A percentile compares a stretch with the other conserved stretches of the same genome.
phyloP scores from a whole-genome alignment of 2,797 vertebrate species.

The Melanitta fusca region DNA sequence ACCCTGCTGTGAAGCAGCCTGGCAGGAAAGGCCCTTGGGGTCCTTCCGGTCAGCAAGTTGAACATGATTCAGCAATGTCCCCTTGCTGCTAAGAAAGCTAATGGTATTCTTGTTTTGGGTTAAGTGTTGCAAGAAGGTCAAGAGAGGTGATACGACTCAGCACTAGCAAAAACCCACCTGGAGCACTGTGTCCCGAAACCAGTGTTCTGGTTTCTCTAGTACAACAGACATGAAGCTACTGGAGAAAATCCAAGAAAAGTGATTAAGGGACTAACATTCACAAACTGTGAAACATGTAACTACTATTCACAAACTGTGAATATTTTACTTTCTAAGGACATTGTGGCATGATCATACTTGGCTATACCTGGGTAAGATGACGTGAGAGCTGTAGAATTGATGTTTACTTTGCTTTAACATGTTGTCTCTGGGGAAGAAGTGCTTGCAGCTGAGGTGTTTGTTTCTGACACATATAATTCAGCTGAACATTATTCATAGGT shows the following conservation, averaged over 20 bases:
- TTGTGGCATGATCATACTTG: background rate
- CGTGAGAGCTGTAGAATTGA: background rate
- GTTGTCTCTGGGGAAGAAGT: background rate
- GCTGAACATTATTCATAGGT: slow-evolving; percentile 34
- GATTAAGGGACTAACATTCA: background rate
- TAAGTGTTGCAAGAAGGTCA: background rate
- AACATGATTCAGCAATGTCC: background rate
- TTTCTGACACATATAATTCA: background rate
- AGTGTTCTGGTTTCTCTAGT: background rate
- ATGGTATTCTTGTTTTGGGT: background rate
- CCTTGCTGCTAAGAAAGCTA: background rate
- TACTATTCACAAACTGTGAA: background rate
- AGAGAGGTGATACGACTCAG: background rate
- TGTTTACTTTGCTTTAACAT: background rate
- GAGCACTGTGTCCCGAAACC: background rate
- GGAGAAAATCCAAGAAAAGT: background rate
- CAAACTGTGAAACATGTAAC: no score
- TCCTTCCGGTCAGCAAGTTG: background rate
- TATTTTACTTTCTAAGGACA: background rate
- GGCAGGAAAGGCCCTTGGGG: background rate
- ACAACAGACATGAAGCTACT: background rate
- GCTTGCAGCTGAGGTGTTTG: background rate
- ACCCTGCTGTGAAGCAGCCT: background rate
- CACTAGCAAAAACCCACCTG: background rate
- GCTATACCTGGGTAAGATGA: background rate